Evolutionary conservation across 2,797 vertebrate genomes (phyloP).

Genomic region (Ctenopoma multispine): DNA sequence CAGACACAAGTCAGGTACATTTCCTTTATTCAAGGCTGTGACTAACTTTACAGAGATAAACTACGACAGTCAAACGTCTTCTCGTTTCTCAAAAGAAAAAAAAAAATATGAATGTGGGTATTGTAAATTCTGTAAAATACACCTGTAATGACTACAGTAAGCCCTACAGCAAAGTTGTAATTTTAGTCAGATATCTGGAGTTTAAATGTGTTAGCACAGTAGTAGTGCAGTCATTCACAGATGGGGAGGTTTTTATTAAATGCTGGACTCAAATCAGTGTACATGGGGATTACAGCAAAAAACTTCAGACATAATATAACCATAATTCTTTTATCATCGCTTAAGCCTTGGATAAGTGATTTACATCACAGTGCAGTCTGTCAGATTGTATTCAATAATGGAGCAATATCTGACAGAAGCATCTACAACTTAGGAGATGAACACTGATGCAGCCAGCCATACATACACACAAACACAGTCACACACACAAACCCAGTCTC

Average conservation of each 20-base stretch:
- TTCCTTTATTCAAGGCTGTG: constrained; percentile 67
- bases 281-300: constrained; percentile 40
- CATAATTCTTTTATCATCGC: constrained; percentile 16
- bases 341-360: constrained; percentile 40
- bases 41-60: constrained; percentile 43
- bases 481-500: too few relatives aligned
- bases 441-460: constrained; percentile 40
- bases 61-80: constrained; percentile 28
- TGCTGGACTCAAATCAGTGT: constrained; percentile 37
- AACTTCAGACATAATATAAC: constrained; percentile 13
- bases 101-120: not conserved
- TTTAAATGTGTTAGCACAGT: constrained; percentile 21
- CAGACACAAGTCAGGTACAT: not conserved
- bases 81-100: constrained; percentile 7
- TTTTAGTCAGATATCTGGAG: not conserved
- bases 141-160: not conserved
- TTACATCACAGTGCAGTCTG: constrained; percentile 47
- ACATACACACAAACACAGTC: constrained; percentile 40
- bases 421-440: constrained; percentile 41
- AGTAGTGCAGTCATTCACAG: not conserved
- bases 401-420: constrained; percentile 44
- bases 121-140: constrained; percentile 5
- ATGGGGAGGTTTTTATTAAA: constrained; percentile 8
- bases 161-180: not conserved
- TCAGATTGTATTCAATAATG: constrained; percentile 40